phyloP scores from a whole-genome alignment of 2,888 invertebrate genomes.

The Diaperis boleti region DNA sequence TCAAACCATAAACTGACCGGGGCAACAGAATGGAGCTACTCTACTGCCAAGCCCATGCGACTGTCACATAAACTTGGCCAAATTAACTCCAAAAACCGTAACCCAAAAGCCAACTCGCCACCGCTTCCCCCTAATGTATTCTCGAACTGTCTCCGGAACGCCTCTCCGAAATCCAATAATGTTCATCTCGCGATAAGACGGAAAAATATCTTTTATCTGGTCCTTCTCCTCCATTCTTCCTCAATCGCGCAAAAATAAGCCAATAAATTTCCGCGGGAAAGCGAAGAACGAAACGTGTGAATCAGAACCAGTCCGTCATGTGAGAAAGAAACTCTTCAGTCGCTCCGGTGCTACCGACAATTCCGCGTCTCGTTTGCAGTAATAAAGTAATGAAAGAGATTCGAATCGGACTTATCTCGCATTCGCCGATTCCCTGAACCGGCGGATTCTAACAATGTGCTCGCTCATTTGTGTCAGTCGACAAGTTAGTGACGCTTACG shows the following conservation, averaged over 20 bases:
- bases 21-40: no score
- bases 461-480: conserved; percentile 52
- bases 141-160: no score
- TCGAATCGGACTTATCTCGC: conserved; percentile 26
- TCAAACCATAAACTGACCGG: no score
- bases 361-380: neutral
- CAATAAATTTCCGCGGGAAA: conserved; percentile 40
- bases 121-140: no score
- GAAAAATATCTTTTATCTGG: conserved; percentile 6
- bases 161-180: conserved; percentile 9
- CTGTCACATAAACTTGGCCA: no score
- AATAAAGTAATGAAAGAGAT: conserved; percentile 27
- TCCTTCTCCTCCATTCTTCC: conserved; percentile 9
- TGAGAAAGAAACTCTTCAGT: conserved; percentile 20
- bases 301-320: conserved; percentile 44
- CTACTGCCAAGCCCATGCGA: no score
- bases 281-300: conserved; percentile 46
- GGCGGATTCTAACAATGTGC: conserved; percentile 45
- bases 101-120: no score
- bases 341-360: neutral
- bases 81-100: no score
- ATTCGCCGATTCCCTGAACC: conserved; percentile 25
- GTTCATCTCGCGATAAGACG: conserved; percentile 15
- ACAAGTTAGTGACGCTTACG: conserved; percentile 46
- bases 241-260: conserved; percentile 14